Percentiles rank a stretch among this genome's conserved stretches.
Evolutionary conservation across 2,888 invertebrate species (phyloP).

Genomic region (Drosophila siamana): DNA sequence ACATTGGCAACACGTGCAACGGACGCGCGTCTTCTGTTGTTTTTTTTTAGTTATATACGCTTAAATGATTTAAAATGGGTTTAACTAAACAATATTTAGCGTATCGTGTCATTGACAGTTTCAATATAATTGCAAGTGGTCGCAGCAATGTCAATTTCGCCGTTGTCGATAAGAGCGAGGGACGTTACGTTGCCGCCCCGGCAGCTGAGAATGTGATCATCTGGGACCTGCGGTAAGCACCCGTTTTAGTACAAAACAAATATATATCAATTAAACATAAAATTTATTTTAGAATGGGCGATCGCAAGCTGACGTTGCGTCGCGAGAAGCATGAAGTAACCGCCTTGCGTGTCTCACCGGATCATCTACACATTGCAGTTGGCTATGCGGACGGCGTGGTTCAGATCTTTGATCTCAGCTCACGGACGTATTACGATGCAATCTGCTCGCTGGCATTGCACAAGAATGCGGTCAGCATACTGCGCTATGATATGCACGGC

Average conservation of each 20-base stretch:
- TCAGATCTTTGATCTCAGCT: constrained; percentile 92
- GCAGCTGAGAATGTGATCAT: constrained; percentile 97
- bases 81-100: constrained; percentile 97
- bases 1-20: constrained; percentile 69
- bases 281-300: constrained; percentile 79
- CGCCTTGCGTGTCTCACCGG: constrained; percentile 90
- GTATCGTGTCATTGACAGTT: constrained; percentile 92
- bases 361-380: constrained; percentile 92
- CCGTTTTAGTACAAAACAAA: background rate
- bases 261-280: background rate
- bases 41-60: constrained; percentile 20
- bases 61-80: constrained; percentile 88
- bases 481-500: constrained; percentile 93
- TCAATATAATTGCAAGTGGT: constrained; percentile 94
- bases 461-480: constrained; percentile 91
- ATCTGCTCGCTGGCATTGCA: constrained; percentile 92
- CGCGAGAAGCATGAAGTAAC: constrained; percentile 94
- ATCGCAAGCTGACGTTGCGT: constrained; percentile 90
- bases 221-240: constrained; percentile 95
- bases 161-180: constrained; percentile 90
- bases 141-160: constrained; percentile 93
- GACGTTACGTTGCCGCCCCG: constrained; percentile 95
- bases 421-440: constrained; percentile 87
- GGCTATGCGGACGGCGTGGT: constrained; percentile 96
- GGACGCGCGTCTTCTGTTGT: constrained; percentile 22